Evolutionary conservation across 2,797 vertebrate species (phyloP), one percentile per base, ranked within the genome.

Genomic region (Myotis findleyi): DNA sequence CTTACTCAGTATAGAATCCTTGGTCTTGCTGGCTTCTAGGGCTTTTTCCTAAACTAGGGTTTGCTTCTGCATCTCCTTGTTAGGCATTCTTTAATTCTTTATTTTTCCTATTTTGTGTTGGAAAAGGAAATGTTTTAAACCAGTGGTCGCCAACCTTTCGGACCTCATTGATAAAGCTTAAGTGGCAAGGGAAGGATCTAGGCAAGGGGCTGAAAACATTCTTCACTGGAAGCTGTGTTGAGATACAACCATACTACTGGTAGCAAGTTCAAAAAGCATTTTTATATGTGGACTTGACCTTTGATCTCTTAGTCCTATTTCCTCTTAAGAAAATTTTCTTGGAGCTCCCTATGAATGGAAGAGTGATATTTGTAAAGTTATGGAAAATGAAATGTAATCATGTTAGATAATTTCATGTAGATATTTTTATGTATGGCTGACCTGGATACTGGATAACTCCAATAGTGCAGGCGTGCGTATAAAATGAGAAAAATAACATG

Each of bases 21-120:
- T 89, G 8, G 38, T 92, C 83, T 95, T 84, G 2, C 93, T 93
- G 92, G 90, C 81, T 97, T 97, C 95, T 96, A 85, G 76, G 62
- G 91, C 96, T 97, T 97, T 76, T 97, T 97, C 64, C 77, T 18
- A 36, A 95, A 68, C 33, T 73, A 76, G 47, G 92, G 2, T 69
- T 93, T 76, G 10, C 33, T 79, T 94, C 59, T 90, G 44, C 23
- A 30, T 20, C 59, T 84, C 16, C 86, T n/a, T 75, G 2, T 87
- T 87, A 41, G 2, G 2, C 20, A 2, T 38, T 59, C 17, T 66
- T 66, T 72, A 20, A 6, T 51, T 94, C 62, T 47, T 51, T 1
- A 17, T 7, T 38, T 25, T 57, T 3, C 41, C n/a, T 76, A 0
- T 30, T 84, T 93, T 89, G 10, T 80, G 3, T 62, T 94, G 87